Conservation (phyloP, 2,113 vertebrate species). For the Ammodramus savannarum region DNA sequence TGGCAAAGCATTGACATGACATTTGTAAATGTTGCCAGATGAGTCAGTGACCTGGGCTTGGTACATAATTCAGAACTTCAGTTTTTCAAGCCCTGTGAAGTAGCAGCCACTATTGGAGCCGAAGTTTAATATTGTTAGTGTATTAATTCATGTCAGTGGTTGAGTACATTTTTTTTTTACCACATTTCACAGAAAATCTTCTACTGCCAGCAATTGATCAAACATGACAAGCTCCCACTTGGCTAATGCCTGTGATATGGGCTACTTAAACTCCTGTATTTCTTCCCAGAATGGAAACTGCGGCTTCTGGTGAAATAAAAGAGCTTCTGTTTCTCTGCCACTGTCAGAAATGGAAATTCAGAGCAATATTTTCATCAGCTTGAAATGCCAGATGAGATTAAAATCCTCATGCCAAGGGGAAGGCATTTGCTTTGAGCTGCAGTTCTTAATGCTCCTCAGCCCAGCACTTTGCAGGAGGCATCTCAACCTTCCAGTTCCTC, state of each 20-base stretch:
- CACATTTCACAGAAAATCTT: conserved; percentile 31
- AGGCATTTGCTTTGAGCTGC: not conserved
- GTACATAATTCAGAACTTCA: conserved; percentile 17
- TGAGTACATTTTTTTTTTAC: not conserved
- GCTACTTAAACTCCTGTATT: conserved; percentile 27
- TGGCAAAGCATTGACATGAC: conserved; percentile 39
- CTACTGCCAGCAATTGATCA: conserved; percentile 30
- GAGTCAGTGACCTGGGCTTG: not conserved
- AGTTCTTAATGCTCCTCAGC: not conserved
- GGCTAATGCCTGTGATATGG: not conserved
- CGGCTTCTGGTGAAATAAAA: conserved; percentile 13
- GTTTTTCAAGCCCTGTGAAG: conserved; percentile 1
- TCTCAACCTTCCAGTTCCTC: not conserved
- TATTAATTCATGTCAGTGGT: conserved; percentile 52
- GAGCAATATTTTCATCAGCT: conserved; percentile 18
- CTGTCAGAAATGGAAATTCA: conserved; percentile 51
- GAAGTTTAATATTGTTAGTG: conserved; percentile 39
- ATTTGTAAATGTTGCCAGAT: conserved; percentile 43
- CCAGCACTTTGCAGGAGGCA: not conserved
- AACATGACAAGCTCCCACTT: conserved; percentile 30
- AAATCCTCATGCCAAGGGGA: not conserved
- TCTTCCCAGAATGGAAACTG: conserved; percentile 44
- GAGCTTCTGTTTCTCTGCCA: conserved; percentile 51
- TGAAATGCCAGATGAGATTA: conserved; percentile 34
- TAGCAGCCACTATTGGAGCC: not conserved